These are phyloP conservation scores for Diabrotica undecimpunctata DNA, from an alignment of 1,140 invertebrate species.

Conservation along the genomic window DNA sequence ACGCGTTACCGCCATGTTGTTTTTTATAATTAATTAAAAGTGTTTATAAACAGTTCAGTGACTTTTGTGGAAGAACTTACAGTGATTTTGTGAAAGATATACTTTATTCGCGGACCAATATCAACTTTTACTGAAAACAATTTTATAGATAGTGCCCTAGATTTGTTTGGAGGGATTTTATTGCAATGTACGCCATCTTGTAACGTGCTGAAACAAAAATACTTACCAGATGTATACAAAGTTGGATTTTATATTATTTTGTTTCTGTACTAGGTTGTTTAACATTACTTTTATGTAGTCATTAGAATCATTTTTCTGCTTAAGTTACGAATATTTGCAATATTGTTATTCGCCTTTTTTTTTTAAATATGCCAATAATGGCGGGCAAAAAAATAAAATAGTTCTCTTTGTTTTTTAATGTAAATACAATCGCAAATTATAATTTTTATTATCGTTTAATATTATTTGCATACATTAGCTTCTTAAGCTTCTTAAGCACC, in stretches of 20 bases:
- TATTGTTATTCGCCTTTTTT: too few species aligned
- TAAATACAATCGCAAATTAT: too few species aligned
- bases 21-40: conserved; percentile 9
- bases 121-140: not conserved
- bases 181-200: not conserved
- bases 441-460: too few species aligned
- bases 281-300: too few species aligned
- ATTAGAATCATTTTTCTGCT: too few species aligned
- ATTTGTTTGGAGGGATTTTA: conserved; percentile 1
- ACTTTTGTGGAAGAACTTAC: conserved; percentile 3
- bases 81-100: not conserved
- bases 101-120: not conserved
- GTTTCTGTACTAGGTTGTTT: too few species aligned
- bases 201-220: not conserved
- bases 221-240: not conserved
- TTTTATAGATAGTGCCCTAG: not conserved
- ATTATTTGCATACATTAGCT: too few species aligned
- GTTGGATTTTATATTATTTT: not conserved
- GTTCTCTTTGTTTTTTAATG: too few species aligned
- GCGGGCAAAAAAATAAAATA: too few species aligned
- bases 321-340: too few species aligned
- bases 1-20: conserved; percentile 11
- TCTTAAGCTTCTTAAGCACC: too few species aligned
- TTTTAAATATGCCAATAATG: too few species aligned
- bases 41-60: conserved; percentile 4